Evolutionary conservation across 2,113 vertebrate genomes (phyloP), one percentile per base, ranked within the genome.

Genomic region (Accipiter virgatus): DNA sequence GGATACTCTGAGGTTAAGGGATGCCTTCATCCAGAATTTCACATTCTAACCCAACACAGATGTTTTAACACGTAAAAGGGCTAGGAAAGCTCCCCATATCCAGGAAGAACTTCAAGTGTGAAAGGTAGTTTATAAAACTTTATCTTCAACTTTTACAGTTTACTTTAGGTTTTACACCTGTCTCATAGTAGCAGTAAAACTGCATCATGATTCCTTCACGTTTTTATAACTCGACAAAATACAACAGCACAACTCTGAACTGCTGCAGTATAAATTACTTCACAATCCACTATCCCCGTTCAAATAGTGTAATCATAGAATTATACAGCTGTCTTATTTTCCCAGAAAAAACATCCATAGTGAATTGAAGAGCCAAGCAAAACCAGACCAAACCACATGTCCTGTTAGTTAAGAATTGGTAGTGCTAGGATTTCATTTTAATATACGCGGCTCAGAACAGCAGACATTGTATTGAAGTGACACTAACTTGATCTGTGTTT

Each of bases 41-140:
- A 91, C 2, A 1, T 95, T 74, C 86, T 97, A 83, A 93, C 68
- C 84, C 82, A 92, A 90, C 70, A 86, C 93, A 95, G 88, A 95
- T 92, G 82, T 94, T 86, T 73, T 55, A 83, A 72, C 52, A 73
- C 0, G 9, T 40, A 45, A 66, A 95, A 93, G 34, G 71, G 52
- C 34, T 25, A 91, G 53, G 59, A 92, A 93, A 91, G 48, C 52
- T 87, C 74, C 48, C 85, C 16, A 48, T 38, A 93, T 9, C 21
- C 56, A 73, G 65, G 79, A 93, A 73, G 66, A 56, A 93, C 25
- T 86, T 88, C n/a, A 86, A 93, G 63, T 58, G 67, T 80, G 89
- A 95, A 91, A 79, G 26, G 62, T 70, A 92, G 86, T 94, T 96
- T 70, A 91, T 90, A 91, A 95, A 98, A 94, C 72, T 95, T 94